Conservation (phyloP, 2,797 vertebrate species). For the Characodon lateralis region DNA sequence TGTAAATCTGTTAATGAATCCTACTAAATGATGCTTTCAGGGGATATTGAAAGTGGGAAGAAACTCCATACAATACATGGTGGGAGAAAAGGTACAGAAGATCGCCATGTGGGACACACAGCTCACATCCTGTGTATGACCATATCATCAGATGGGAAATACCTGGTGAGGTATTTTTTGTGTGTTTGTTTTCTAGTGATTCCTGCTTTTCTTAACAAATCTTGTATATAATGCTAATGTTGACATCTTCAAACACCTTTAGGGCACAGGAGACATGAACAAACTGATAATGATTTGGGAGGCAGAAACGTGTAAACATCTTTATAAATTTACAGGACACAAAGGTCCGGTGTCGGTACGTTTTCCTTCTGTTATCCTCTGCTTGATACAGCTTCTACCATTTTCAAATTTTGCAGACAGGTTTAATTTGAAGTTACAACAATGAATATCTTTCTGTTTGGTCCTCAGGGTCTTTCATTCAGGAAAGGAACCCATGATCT, state of each 20-base stretch:
- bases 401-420: neutral
- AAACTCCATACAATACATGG: constrained; percentile 86
- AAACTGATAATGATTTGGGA: constrained; percentile 97
- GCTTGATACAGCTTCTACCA: neutral
- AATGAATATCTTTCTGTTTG: neutral
- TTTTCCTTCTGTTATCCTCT: neutral
- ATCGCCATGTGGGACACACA: constrained; percentile 85
- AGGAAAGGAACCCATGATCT: constrained; percentile 91
- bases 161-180: constrained; percentile 81
- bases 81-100: constrained; percentile 86
- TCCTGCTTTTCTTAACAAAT: neutral
- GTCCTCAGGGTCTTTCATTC: constrained; percentile 90
- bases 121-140: constrained; percentile 91
- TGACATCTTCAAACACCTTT: neutral
- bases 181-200: neutral
- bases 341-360: constrained; percentile 90
- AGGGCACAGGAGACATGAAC: constrained; percentile 94
- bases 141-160: constrained; percentile 93
- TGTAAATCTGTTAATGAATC: neutral
- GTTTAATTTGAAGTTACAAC: neutral
- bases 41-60: constrained; percentile 90
- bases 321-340: constrained; percentile 93
- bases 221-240: neutral
- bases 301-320: constrained; percentile 85
- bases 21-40: constrained; percentile 67